Base-by-base conservation (phyloP, 92 coral and sea anemone species). In the Palythoa heliodiscus region DNA sequence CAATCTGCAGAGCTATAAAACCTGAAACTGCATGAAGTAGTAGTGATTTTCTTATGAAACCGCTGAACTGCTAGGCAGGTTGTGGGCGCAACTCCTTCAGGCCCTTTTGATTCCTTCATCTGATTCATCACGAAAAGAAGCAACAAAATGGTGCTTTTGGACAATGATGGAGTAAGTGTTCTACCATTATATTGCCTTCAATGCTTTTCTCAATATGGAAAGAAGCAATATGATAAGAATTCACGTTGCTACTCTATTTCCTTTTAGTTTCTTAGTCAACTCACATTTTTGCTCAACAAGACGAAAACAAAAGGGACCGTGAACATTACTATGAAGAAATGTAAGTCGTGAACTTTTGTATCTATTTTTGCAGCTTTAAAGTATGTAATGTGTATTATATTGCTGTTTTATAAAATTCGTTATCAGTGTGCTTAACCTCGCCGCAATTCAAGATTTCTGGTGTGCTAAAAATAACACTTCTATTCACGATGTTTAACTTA, bases 291-390 rank as follows among this genome's bases (percentile, higher is more conserved):
- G 11, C 90, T 94, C 76, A 95, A 94, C 86, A 94, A 95, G 89
- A 95, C 98, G 25, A 92, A 94, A 75, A 91, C 80, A 10, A 83
- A 95, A 13, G 99, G 99, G 2, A 77, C 98, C n/a, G 94, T 96
- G 2, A 91, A 92, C 76, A 90, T 96, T 77, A 96, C 99, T 19
- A 87, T 97, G 89, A 97, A 97, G 88, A 93, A 94, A 81, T 97
- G 99, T 97, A 90, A 92, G 99, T 92, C 3, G 70, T 37, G 39
- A 37, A 25, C 39, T 29, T 69, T 12, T 25, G 17, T 37, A 69
- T 69, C 1, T 0, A 64, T n/a, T 57, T 57, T 57, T n/a, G n/a
- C 68, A 12, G n/a, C 22, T 5, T 60, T 60, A 64, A n/a, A 19
- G 11, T 22, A 7, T 22, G 2, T 3, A 11, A 7, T 64, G 17